Evolutionary conservation across 2,888 invertebrate genomes (phyloP).

Genomic region (Dendrolimus pini): DNA sequence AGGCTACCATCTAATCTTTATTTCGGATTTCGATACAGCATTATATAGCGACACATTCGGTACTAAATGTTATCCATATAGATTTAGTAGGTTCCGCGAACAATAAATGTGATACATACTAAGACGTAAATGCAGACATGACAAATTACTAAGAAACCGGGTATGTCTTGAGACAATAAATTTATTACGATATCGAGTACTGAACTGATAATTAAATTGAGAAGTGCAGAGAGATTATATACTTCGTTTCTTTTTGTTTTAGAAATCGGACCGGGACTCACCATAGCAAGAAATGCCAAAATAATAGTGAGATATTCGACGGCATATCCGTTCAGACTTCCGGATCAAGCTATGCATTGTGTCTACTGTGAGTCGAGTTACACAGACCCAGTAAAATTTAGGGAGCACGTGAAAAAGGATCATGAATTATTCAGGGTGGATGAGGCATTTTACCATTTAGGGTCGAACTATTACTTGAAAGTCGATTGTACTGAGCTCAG

Average conservation of each 20-base stretch:
- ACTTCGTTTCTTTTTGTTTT: constrained; percentile 34
- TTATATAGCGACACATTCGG: no score
- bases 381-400: constrained; percentile 24
- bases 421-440: constrained; percentile 17
- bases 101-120: no score
- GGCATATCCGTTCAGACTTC: constrained; percentile 37
- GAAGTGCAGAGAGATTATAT: no score
- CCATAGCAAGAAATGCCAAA: constrained; percentile 30
- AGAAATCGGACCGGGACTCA: constrained; percentile 27
- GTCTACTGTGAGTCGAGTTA: constrained; percentile 30
- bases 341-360: constrained; percentile 24
- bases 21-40: no score
- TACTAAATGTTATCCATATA: no score
- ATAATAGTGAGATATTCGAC: constrained; percentile 30
- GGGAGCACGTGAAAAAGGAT: constrained; percentile 23
- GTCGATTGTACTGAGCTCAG: constrained; percentile 20
- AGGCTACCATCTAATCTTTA: no score
- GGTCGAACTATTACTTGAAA: constrained; percentile 14
- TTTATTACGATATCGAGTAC: no score
- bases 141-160: no score
- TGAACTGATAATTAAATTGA: no score
- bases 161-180: no score
- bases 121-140: no score
- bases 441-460: constrained; percentile 16
- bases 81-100: no score